Percentiles rank a stretch among this genome's conserved stretches.
Conservation (phyloP, 2,888 invertebrate species). For the Netelia melanura region DNA sequence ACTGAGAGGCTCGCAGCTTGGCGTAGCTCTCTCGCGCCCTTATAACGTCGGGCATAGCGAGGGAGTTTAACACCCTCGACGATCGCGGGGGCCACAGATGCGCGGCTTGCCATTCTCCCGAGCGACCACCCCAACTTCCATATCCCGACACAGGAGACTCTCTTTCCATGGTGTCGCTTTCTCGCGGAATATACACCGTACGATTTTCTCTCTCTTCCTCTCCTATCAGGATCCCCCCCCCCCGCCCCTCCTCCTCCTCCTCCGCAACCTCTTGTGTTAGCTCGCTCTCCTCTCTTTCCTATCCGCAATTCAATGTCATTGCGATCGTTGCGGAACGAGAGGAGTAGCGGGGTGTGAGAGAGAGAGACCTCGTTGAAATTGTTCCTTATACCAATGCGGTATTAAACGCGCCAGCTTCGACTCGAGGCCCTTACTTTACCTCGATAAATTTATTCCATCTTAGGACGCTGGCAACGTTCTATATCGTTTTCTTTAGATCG, state of each 20-base stretch:
- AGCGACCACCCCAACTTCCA: slow-evolving; percentile 59
- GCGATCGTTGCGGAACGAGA: slow-evolving; percentile 60
- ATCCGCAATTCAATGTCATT: slow-evolving; percentile 62
- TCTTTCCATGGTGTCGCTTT: slow-evolving; percentile 44
- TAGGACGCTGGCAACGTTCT: neutral
- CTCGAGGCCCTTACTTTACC: slow-evolving; percentile 52
- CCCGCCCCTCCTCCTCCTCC: slow-evolving; percentile 39
- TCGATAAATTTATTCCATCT: slow-evolving; percentile 65
- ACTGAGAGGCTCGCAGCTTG: slow-evolving; percentile 53
- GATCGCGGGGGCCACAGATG: slow-evolving; percentile 82
- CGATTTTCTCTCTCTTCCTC: slow-evolving; percentile 48
- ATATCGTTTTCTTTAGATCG: neutral
- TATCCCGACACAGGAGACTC: slow-evolving; percentile 47
- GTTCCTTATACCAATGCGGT: slow-evolving; percentile 67
- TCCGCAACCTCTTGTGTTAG: slow-evolving; percentile 38
- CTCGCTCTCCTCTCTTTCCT: slow-evolving; percentile 44
- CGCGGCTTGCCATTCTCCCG: slow-evolving; percentile 81
- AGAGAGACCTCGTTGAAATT: slow-evolving; percentile 60
- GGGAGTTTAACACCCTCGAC: slow-evolving; percentile 80
- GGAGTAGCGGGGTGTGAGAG: neutral
- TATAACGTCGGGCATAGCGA: slow-evolving; percentile 47
- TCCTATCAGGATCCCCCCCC: neutral
- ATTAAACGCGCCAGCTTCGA: slow-evolving; percentile 63
- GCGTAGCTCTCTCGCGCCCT: slow-evolving; percentile 56
- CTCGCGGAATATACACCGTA: slow-evolving; percentile 37